Evolutionary conservation across 2,888 invertebrate genomes (phyloP), one percentile per base, ranked within the genome.

Genomic region (Dioctria rufipes): DNA sequence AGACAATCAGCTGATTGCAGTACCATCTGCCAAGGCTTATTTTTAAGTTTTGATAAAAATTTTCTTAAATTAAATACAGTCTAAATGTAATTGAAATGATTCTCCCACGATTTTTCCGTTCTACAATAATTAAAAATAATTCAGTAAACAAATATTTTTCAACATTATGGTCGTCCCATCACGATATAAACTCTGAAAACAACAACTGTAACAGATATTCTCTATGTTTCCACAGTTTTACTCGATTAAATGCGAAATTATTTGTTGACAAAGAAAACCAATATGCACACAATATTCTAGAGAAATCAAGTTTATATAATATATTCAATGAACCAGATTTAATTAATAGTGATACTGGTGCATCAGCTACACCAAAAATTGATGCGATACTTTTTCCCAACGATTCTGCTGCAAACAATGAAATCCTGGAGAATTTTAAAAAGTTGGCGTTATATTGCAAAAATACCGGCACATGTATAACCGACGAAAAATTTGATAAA

Each of bases 181-280:
- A 25, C 25, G 25, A 25, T 25, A 25, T 25, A 25, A 25, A 25
- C 25, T 25, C 25, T 25, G 25, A 25, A 25, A 25, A 2, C 25
- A 25, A 25, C 25, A 25, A 25, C 25, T 25, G 25, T 25, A 25
- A 25, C 25, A 25, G 2, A 25, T 25, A 46, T 46, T 42, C 6
- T 0, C 11, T 9, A 39, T 11, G 43, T 4, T 2, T 60, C 39
- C 78, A 82, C 42, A 67, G 75, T 8, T 63, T 11, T 25, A 3
- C 37, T n/a, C 1, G 3, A 3, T 3, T 51, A 8, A 67, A 25
- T 5, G 80, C 85, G 0, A 87, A 86, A 81, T 8, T 85, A 2
- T 88, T 85, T 61, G 49, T 85, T 3, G 88, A 89, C 60, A 82
- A 82, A 6, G 89, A 89, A 82, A 89, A 89, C 83, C 83, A 84